These are phyloP conservation scores for Ganaspis brasiliensis DNA, from an alignment of 2,888 invertebrate species.

Conservation along the genomic window DNA sequence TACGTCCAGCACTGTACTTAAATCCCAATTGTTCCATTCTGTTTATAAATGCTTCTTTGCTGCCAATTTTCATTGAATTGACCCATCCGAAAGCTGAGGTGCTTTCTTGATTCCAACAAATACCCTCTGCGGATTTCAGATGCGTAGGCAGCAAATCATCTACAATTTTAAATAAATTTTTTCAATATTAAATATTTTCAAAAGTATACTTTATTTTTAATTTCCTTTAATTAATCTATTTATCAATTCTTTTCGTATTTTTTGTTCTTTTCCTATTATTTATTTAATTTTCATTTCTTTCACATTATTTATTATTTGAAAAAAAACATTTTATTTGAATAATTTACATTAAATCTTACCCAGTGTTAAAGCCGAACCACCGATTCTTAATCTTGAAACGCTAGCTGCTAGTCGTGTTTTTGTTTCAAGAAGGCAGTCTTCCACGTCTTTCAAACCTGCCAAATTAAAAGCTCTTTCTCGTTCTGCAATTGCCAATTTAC, in stretches of 20 bases:
- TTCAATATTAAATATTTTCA: too few relatives aligned
- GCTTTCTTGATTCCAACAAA: slow-evolving; percentile 82
- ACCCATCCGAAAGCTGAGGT: slow-evolving; percentile 90
- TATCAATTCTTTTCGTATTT: too few relatives aligned
- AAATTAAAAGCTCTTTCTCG: slow-evolving; percentile 65
- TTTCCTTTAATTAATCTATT: too few relatives aligned
- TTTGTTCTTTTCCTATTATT: too few relatives aligned
- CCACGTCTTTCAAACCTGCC: slow-evolving; percentile 82
- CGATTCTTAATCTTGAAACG: slow-evolving; percentile 88
- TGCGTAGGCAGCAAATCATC: slow-evolving; percentile 88
- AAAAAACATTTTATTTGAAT: neutral
- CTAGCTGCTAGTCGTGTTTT: slow-evolving; percentile 89
- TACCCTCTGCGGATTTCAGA: slow-evolving; percentile 85
- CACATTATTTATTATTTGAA: neutral
- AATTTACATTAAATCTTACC: slow-evolving; percentile 67
- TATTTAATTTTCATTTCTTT: neutral
- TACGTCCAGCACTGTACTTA: slow-evolving; percentile 79
- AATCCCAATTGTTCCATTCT: slow-evolving; percentile 81
- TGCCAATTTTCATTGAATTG: slow-evolving; percentile 86
- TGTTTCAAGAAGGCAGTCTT: slow-evolving; percentile 85
- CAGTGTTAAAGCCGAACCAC: slow-evolving; percentile 86
- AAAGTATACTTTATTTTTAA: too few relatives aligned
- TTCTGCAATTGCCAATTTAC: slow-evolving; percentile 57
- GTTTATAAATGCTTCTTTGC: slow-evolving; percentile 81
- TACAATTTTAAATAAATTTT: slow-evolving; percentile 71